A percentile compares a stretch with the other conserved stretches of the same genome.
Conservation (phyloP, 2,797 vertebrate species). For the Notolabrus celidotus region DNA sequence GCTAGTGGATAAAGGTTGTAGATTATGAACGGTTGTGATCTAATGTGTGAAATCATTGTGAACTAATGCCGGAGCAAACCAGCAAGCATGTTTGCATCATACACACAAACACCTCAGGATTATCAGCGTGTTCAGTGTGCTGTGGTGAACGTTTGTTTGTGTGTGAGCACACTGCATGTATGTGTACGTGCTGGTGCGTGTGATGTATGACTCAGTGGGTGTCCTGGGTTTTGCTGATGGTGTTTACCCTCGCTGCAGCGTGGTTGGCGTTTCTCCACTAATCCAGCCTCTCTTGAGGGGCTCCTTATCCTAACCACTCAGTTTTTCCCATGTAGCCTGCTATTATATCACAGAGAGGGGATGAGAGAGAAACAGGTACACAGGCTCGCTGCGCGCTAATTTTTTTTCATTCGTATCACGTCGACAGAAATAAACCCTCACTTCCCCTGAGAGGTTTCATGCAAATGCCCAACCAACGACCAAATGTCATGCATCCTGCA, state of each 20-base stretch:
- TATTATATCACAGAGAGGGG: constrained; percentile 64
- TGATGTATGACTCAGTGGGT: constrained; percentile 69
- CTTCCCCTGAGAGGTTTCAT: constrained; percentile 57
- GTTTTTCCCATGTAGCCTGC: constrained; percentile 61
- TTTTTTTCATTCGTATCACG: constrained; percentile 44
- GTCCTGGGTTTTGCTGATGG: constrained; percentile 69
- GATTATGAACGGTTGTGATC: constrained; percentile 8
- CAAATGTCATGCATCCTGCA: constrained; percentile 48
- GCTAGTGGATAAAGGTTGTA: not conserved
- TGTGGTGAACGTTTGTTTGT: constrained; percentile 20
- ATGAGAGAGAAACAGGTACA: constrained; percentile 54
- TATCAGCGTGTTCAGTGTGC: constrained; percentile 27
- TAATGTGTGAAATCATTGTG: constrained; percentile 21
- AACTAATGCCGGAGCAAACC: constrained; percentile 27
- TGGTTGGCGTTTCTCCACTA: constrained; percentile 78
- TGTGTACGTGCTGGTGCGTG: constrained; percentile 13
- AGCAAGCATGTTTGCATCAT: constrained; percentile 24
- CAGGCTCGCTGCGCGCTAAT: constrained; percentile 23
- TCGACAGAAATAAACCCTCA: constrained; percentile 68
- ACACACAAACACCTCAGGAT: not conserved
- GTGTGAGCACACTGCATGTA: constrained; percentile 13
- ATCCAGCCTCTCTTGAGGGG: constrained; percentile 77
- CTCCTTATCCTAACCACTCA: constrained; percentile 71
- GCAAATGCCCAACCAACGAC: constrained; percentile 56
- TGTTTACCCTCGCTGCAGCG: constrained; percentile 78